Percentiles rank a stretch among this genome's conserved stretches.
These are phyloP conservation scores for Strigamia maritima DNA, from an alignment of 2,888 invertebrate species.

Conservation along the genomic window DNA sequence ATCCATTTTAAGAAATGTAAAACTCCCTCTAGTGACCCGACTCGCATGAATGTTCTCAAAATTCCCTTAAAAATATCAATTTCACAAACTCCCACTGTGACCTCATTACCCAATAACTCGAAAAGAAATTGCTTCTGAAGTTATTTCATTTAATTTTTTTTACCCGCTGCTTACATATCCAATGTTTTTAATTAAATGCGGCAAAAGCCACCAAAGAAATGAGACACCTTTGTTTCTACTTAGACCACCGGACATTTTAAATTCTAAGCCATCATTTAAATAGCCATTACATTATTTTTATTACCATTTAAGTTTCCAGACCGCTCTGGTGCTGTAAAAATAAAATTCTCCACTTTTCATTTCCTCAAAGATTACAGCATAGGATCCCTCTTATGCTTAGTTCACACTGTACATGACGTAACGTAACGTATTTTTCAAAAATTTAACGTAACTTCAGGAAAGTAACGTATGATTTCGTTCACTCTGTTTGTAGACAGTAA, in stretches of 20 bases:
- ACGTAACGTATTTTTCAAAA: no score
- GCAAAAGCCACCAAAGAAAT: not conserved
- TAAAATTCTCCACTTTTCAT: not conserved
- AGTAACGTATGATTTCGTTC: no score
- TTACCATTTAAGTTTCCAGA: no score
- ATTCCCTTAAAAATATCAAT: not conserved
- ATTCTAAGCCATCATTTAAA: no score
- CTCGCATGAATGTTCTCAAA: not conserved
- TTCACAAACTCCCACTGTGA: not conserved
- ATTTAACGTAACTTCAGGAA: no score
- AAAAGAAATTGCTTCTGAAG: not conserved
- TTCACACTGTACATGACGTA: no score
- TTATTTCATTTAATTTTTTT: not conserved
- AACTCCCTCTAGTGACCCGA: not conserved
- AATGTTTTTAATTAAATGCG: constrained; percentile 1
- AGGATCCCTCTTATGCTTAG: not conserved
- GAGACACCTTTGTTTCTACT: not conserved
- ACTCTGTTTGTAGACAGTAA: no score
- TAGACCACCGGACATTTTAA: no score
- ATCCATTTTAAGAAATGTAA: not conserved
- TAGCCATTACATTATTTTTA: no score
- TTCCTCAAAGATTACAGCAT: not conserved
- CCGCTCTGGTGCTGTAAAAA: not conserved
- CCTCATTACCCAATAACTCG: not conserved
- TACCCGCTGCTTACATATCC: not conserved